phyloP scores from a whole-genome alignment of 1,140 invertebrate species.

The Aphaenogaster rudis region DNA sequence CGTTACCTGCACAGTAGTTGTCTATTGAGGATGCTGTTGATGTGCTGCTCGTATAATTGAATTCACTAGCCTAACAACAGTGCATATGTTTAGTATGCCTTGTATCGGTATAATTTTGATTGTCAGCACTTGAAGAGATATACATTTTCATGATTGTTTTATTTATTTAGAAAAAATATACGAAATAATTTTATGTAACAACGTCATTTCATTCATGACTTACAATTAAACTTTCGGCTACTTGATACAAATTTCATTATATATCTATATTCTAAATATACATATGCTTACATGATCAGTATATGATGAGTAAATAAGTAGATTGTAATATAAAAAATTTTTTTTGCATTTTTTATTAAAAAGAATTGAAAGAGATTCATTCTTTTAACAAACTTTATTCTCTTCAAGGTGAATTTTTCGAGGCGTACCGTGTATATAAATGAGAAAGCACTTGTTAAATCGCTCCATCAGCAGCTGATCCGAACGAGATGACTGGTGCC shows the following conservation, averaged over 20 bases:
- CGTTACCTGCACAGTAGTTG: slow-evolving; percentile 72
- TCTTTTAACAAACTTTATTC: slow-evolving; percentile 19
- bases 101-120: background rate
- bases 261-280: background rate
- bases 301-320: background rate
- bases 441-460: slow-evolving; percentile 61
- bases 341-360: background rate
- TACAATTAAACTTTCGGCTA: background rate
- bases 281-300: background rate
- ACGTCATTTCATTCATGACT: background rate
- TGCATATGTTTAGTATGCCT: slow-evolving; percentile 17
- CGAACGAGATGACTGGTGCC: slow-evolving; percentile 55
- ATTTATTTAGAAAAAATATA: background rate
- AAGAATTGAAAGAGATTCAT: background rate
- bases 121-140: slow-evolving; percentile 45
- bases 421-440: slow-evolving; percentile 37
- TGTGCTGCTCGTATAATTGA: slow-evolving; percentile 70
- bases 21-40: slow-evolving; percentile 66
- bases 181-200: background rate
- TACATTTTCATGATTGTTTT: background rate
- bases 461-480: slow-evolving; percentile 50
- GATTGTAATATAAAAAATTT: background rate
- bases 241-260: background rate
- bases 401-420: slow-evolving; percentile 53
- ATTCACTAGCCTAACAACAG: slow-evolving; percentile 56